Evolutionary conservation across 2,797 vertebrate species (phyloP).

Genomic region (Masticophis lateralis): DNA sequence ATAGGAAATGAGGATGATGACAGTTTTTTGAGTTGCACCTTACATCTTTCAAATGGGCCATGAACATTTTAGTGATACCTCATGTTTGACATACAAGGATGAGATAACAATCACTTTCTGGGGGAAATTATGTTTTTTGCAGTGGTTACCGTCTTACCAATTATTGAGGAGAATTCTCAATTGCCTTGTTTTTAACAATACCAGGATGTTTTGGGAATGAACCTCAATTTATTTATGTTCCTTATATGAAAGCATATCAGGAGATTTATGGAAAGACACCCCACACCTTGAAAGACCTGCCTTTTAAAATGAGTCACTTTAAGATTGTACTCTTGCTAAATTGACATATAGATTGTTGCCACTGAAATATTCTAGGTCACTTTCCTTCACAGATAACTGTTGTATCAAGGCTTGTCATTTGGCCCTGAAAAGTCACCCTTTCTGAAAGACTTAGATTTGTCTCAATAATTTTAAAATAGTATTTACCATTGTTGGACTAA

Average conservation of each 20-base stretch:
- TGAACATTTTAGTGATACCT: neutral
- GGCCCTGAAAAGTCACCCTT: slow-evolving; percentile 10
- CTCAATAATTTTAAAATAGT: neutral
- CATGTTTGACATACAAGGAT: neutral
- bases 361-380: neutral
- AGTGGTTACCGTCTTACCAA: neutral
- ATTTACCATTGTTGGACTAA: slow-evolving; percentile 4
- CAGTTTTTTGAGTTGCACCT: neutral
- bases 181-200: neutral
- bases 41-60: neutral
- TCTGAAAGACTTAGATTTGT: neutral
- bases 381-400: slow-evolving; percentile 7
- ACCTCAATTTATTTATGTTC: neutral
- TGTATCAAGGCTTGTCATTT: slow-evolving; percentile 14
- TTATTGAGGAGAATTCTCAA: neutral
- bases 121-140: neutral
- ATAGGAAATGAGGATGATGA: neutral
- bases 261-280: neutral
- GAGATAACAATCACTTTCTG: neutral
- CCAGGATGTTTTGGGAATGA: neutral
- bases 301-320: slow-evolving; percentile 9
- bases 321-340: neutral
- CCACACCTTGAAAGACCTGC: neutral
- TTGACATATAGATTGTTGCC: neutral
- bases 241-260: neutral